phyloP scores from a whole-genome alignment of 2,797 vertebrate species.

The Phataginus tetradactyla region DNA sequence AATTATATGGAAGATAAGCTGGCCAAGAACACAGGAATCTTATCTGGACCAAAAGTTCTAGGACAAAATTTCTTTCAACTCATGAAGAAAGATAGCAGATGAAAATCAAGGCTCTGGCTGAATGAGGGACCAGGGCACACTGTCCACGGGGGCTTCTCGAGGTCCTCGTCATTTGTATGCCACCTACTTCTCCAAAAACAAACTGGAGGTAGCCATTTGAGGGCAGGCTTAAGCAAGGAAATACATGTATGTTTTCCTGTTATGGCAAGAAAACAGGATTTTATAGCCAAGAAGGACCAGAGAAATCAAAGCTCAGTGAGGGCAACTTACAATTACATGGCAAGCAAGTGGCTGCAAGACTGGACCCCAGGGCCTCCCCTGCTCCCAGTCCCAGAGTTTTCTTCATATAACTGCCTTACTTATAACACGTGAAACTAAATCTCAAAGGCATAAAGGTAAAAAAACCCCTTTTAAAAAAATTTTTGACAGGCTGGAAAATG shows the following conservation, averaged over 20 bases:
- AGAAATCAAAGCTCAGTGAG: conserved; percentile 21
- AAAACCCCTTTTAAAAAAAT: conserved; percentile 11
- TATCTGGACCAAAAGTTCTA: conserved; percentile 79
- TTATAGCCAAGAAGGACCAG: background rate
- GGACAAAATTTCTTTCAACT: conserved; percentile 77
- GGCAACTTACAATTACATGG: background rate
- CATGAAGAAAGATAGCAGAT: conserved; percentile 70
- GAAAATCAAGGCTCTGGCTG: background rate
- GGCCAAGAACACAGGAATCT: conserved; percentile 69
- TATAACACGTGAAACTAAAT: background rate
- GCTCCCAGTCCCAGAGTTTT: background rate
- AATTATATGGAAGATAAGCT: conserved; percentile 82
- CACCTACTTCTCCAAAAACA: conserved; percentile 1
- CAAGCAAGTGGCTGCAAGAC: background rate
- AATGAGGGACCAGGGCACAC: background rate
- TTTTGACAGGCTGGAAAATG: background rate
- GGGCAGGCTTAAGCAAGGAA: background rate
- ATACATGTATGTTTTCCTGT: background rate
- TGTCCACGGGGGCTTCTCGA: background rate
- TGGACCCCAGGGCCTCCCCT: background rate
- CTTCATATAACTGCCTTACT: background rate
- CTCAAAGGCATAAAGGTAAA: background rate
- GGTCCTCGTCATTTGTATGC: background rate
- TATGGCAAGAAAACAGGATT: background rate
- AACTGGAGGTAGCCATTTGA: background rate